Evolutionary conservation across 2,797 vertebrate species (phyloP).

Genomic region (Pristis pectinata): DNA sequence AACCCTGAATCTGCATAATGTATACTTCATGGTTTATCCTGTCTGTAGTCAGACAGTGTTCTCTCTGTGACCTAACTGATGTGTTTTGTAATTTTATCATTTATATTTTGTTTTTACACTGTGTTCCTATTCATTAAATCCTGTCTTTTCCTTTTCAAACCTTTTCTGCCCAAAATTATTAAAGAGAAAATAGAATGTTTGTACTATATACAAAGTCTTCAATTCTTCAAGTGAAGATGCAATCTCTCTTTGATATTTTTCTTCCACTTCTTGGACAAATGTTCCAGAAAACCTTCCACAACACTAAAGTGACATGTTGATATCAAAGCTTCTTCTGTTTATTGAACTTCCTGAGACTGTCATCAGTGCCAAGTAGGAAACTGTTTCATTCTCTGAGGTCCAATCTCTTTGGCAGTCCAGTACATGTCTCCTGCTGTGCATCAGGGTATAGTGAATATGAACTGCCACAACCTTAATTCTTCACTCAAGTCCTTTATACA

Average conservation of each 20-base stretch:
- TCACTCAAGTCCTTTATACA: neutral
- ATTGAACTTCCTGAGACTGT: neutral
- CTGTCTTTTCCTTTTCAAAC: neutral
- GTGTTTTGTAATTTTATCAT: neutral
- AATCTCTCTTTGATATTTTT: conserved; percentile 16
- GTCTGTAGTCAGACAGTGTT: neutral
- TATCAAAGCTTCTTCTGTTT: conserved; percentile 2
- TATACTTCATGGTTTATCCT: neutral
- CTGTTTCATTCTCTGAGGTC: neutral
- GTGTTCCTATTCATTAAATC: neutral
- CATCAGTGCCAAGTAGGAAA: neutral
- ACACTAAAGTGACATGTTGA: neutral
- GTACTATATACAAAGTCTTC: neutral
- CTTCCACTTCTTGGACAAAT: neutral
- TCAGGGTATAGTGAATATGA: neutral
- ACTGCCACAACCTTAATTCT: neutral
- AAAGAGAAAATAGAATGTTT: neutral
- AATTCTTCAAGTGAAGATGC: no score
- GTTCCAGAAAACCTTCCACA: neutral
- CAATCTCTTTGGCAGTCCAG: neutral
- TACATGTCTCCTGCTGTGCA: neutral
- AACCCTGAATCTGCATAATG: neutral
- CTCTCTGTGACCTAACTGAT: neutral
- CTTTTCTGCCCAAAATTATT: neutral
- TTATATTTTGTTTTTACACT: neutral